Conservation (phyloP, 2,888 invertebrate species). For the Caenorhabditis panamensis region DNA sequence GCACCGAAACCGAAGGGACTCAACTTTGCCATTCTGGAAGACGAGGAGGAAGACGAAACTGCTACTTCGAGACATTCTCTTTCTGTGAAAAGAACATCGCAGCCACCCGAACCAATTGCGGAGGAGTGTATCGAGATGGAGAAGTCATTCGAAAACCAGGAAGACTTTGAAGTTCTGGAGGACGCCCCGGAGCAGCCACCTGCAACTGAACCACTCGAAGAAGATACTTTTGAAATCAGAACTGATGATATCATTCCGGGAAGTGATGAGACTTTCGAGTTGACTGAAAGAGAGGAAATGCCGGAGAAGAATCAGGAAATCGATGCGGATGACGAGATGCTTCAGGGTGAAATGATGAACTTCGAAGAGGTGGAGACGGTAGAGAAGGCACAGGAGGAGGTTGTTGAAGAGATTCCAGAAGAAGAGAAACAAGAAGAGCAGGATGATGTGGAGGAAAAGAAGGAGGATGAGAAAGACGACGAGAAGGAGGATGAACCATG, state of each 20-base stretch:
- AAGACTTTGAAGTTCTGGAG: too few species aligned
- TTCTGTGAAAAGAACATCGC: too few species aligned
- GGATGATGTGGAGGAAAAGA: slow-evolving; percentile 5
- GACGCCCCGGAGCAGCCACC: too few species aligned
- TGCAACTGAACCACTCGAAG: too few species aligned
- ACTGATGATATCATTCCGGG: too few species aligned
- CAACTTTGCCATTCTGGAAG: neutral
- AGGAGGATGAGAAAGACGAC: too few species aligned
- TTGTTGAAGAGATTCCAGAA: neutral
- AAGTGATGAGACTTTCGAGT: too few species aligned
- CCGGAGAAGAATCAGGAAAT: neutral
- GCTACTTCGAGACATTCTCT: neutral
- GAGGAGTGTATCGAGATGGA: neutral
- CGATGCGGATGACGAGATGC: neutral
- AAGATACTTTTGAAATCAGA: too few species aligned
- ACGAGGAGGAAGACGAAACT: neutral
- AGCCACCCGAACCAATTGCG: too few species aligned
- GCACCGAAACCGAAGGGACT: neutral
- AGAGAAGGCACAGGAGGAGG: neutral
- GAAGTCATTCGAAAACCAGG: too few species aligned
- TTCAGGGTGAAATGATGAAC: neutral
- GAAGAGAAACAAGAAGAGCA: neutral
- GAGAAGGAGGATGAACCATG: too few species aligned
- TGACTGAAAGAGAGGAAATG: slow-evolving; percentile 7
- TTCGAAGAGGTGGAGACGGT: neutral